Evolutionary conservation across 2,113 vertebrate genomes (phyloP), one percentile per base, ranked within the genome.

Genomic region (Pao palembangensis): DNA sequence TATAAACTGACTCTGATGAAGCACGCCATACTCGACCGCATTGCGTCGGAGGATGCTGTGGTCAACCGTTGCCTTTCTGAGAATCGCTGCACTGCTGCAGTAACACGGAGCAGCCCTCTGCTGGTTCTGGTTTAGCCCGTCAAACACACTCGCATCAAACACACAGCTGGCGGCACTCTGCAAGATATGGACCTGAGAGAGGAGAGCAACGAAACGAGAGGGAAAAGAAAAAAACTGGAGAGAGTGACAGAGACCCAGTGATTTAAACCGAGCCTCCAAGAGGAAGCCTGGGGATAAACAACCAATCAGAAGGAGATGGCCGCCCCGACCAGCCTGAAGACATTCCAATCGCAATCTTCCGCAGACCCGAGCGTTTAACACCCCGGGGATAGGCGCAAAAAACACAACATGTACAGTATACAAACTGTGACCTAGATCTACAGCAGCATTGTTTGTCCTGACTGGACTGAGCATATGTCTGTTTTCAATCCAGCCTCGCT

Each of bases 81-180:
- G 63, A 34, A 34, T 41, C 8, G 0, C 1, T 16, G 46, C 49
- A 38, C 67, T 38, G 41, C 44, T 46, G 41, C 61, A 72, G 63
- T 77, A 76, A 69, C 77, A 54, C 52, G 55, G 64, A 76, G 49
- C 75, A 72, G 58, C 51, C 51, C 61, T 67, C 79, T 84, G 71
- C 77, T 86, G 87, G 80, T 85, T 89, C 69, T 85, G 79, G 58
- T 87, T 85, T 79, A 81, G 74, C 18, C 58, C 73, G 55, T 86
- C 83, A 87, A 75, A 82, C 71, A 80, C 73, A 81, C 57, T 85
- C 69, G 79, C 74, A 79, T 79, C 81, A 86, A 78, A 81, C 74
- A 81, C 74, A 64, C 44, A 60, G 71, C 78, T 70, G 65, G 67
- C 44, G 19, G 84, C 83, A 58, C 66, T 67, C 41, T 18, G 38